Evolutionary conservation across 2,797 vertebrate genomes (phyloP).

Genomic region (Chloroceryle amazona): DNA sequence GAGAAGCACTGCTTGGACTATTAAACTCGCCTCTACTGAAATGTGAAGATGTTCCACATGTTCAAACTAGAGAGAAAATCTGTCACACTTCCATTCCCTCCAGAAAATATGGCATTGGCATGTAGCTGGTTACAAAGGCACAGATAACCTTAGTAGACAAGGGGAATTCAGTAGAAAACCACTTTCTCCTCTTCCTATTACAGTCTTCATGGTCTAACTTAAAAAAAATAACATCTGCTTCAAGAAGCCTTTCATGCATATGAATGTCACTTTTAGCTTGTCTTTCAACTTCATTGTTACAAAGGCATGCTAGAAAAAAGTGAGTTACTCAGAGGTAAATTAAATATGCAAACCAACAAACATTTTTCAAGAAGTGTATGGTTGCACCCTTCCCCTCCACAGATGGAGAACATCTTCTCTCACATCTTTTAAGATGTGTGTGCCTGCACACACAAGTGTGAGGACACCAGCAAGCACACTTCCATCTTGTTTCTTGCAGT

Average conservation of each 20-base stretch:
- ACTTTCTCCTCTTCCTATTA: background rate
- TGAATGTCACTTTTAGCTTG: slow-evolving; percentile 9
- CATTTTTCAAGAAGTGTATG: background rate
- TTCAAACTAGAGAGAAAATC: slow-evolving; percentile 18
- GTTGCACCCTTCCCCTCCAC: background rate
- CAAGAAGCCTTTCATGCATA: slow-evolving; percentile 18
- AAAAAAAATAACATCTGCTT: background rate
- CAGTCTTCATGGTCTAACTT: background rate
- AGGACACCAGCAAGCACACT: background rate
- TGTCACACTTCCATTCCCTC: background rate
- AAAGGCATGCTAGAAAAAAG: background rate
- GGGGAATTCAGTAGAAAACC: background rate
- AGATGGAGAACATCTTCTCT: background rate
- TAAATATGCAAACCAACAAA: background rate
- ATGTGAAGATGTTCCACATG: background rate
- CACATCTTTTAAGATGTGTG: background rate
- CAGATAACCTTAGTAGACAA: background rate
- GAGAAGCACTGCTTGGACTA: background rate
- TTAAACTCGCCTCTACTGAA: background rate
- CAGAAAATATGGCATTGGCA: background rate
- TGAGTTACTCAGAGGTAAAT: background rate
- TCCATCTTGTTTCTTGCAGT: background rate
- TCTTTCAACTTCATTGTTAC: slow-evolving; percentile 11
- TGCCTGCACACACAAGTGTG: background rate
- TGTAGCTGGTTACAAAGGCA: slow-evolving; percentile 12